These are phyloP conservation scores for Parapristionchus giblindavisi DNA, from an alignment of 2,888 invertebrate species.

Conservation along the genomic window DNA sequence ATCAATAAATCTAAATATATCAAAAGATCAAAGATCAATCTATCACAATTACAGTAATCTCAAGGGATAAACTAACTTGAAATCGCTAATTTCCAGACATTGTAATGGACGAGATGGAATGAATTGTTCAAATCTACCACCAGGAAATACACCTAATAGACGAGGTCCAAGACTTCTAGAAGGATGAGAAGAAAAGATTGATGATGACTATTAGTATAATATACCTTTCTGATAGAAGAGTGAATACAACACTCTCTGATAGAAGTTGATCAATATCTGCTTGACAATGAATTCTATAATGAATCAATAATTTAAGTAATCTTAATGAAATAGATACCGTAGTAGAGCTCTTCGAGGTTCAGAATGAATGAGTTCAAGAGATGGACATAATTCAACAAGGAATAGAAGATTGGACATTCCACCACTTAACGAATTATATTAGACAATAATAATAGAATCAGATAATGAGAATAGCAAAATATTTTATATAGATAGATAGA, in stretches of 20 bases:
- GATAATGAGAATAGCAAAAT: no score
- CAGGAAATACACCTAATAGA: conserved; percentile 92
- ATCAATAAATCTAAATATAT: conserved; percentile 73
- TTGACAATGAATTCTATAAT: conserved; percentile 52
- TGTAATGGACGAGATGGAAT: conserved; percentile 83
- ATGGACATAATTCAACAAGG: conserved; percentile 79
- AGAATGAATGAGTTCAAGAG: conserved; percentile 37
- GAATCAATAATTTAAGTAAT: no score
- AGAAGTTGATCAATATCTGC: conserved; percentile 84
- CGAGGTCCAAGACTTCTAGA: conserved; percentile 86
- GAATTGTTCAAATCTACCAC: conserved; percentile 77
- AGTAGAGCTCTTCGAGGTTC: conserved; percentile 71
- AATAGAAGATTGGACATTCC: conserved; percentile 94
- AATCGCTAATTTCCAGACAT: conserved; percentile 82
- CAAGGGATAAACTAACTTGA: conserved; percentile 70
- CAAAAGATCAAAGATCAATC: not conserved
- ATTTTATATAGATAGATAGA: no score
- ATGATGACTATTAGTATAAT: not conserved
- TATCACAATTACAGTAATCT: not conserved
- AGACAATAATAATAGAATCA: no score
- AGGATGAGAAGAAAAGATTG: not conserved
- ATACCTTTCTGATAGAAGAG: conserved; percentile 82
- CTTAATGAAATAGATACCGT: conserved; percentile 72
- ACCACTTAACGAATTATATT: conserved; percentile 79
- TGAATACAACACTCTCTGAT: conserved; percentile 93